Conservation (phyloP, 2,888 invertebrate genomes). For the Bugula neritina region DNA sequence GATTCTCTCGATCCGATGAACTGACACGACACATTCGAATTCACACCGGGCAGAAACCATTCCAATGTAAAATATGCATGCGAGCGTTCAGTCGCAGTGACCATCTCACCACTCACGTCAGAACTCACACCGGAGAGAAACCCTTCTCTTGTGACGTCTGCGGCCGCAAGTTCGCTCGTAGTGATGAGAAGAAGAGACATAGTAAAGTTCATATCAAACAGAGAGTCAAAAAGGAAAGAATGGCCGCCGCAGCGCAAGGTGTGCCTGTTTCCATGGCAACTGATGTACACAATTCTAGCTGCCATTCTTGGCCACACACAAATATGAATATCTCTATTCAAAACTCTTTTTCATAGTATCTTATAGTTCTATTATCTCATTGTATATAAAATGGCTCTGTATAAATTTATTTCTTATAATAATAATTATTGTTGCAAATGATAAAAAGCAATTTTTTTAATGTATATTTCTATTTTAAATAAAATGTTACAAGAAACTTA, state of each 20-base stretch:
- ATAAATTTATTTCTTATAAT: too few relatives aligned
- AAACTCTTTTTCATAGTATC: too few relatives aligned
- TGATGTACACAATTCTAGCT: background rate
- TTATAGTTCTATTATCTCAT: too few relatives aligned
- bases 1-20: conserved; percentile 96
- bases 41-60: conserved; percentile 97
- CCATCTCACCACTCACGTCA: conserved; percentile 95
- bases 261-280: background rate
- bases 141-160: conserved; percentile 98
- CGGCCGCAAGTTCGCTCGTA: conserved; percentile 94
- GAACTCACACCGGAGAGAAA: conserved; percentile 85
- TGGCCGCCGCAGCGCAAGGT: conserved; percentile 11
- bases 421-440: too few relatives aligned
- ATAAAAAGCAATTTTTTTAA: too few relatives aligned
- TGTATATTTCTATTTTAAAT: too few relatives aligned
- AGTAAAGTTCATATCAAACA: conserved; percentile 97
- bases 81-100: conserved; percentile 94
- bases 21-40: conserved; percentile 96
- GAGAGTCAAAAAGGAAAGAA: conserved; percentile 37
- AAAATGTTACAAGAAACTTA: too few relatives aligned
- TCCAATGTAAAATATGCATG: conserved; percentile 96
- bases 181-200: conserved; percentile 98
- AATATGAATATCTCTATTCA: background rate
- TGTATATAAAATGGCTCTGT: too few relatives aligned
- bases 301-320: background rate